Percentiles rank a stretch among this genome's conserved stretches.
Evolutionary conservation across 2,113 vertebrate genomes (phyloP).

Genomic region (Galemys pyrenaicus): DNA sequence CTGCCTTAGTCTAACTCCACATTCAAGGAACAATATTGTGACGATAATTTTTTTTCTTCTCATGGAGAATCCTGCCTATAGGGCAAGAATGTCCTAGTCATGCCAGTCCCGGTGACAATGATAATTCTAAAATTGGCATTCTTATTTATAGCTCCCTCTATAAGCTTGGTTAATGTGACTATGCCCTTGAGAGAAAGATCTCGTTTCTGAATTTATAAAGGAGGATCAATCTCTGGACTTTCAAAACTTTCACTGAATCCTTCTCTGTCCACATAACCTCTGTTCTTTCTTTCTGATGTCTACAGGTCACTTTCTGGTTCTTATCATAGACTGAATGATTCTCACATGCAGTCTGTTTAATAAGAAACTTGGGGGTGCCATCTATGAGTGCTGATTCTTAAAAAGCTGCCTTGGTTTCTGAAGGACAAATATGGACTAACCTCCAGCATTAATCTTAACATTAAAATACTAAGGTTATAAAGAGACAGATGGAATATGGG

Average conservation of each 20-base stretch:
- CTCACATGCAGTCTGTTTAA: background rate
- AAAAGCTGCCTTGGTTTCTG: background rate
- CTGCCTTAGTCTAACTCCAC: background rate
- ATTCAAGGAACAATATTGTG: background rate
- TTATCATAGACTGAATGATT: background rate
- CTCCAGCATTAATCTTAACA: background rate
- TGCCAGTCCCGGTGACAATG: background rate
- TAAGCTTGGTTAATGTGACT: constrained; percentile 3
- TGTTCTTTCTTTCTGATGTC: background rate
- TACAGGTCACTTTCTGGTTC: background rate
- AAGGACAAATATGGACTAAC: background rate
- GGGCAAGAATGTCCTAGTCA: background rate
- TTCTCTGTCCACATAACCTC: background rate
- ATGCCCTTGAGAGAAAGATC: constrained; percentile 21
- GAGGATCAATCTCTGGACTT: background rate
- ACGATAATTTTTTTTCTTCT: background rate
- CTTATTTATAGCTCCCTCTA: constrained; percentile 26
- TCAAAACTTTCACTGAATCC: background rate
- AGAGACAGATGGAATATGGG: background rate
- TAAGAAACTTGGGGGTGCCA: background rate
- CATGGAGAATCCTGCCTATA: background rate
- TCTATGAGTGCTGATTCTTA: background rate
- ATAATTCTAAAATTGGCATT: background rate
- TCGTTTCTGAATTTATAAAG: constrained; percentile 41
- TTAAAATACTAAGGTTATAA: background rate